Evolutionary conservation across 2,888 invertebrate genomes (phyloP).

Genomic region (Pyrgus malvae): DNA sequence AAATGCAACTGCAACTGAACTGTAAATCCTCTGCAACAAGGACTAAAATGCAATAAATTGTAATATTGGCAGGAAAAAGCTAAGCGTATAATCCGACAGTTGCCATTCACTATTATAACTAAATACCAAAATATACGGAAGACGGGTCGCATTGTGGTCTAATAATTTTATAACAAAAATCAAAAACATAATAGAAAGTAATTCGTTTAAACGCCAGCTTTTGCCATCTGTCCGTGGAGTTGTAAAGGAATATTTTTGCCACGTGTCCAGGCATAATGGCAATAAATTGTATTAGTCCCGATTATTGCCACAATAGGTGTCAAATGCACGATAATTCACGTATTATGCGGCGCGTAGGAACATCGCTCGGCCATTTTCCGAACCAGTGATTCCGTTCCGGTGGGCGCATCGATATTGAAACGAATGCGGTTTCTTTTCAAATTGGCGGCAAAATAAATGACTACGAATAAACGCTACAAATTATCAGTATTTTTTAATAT

Average conservation of each 20-base stretch:
- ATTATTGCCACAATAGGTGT: conserved; percentile 66
- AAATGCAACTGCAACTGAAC: conserved; percentile 21
- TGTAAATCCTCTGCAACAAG: conserved; percentile 11
- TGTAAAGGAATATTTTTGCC: conserved; percentile 54
- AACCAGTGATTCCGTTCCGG: conserved; percentile 36
- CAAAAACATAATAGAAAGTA: conserved; percentile 47
- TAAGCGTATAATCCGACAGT: conserved; percentile 40
- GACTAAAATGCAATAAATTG: conserved; percentile 12
- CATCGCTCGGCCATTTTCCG: conserved; percentile 42
- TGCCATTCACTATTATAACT: conserved; percentile 44
- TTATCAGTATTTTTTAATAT: no score
- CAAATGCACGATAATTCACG: conserved; percentile 60
- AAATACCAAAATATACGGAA: conserved; percentile 52
- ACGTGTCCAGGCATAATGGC: conserved; percentile 61
- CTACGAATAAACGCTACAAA: background rate
- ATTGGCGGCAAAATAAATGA: background rate
- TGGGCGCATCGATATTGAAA: conserved; percentile 18
- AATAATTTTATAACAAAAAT: conserved; percentile 47
- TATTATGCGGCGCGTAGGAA: conserved; percentile 47
- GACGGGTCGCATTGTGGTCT: conserved; percentile 40
- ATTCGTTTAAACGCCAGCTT: conserved; percentile 48
- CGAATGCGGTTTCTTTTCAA: conserved; percentile 2
- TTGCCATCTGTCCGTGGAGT: conserved; percentile 58
- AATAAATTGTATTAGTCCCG: conserved; percentile 61
- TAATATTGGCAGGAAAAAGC: background rate